Evolutionary conservation across 2,888 invertebrate genomes (phyloP), one percentile per base, ranked within the genome.

Genomic region (Cactoblastis cactorum): DNA sequence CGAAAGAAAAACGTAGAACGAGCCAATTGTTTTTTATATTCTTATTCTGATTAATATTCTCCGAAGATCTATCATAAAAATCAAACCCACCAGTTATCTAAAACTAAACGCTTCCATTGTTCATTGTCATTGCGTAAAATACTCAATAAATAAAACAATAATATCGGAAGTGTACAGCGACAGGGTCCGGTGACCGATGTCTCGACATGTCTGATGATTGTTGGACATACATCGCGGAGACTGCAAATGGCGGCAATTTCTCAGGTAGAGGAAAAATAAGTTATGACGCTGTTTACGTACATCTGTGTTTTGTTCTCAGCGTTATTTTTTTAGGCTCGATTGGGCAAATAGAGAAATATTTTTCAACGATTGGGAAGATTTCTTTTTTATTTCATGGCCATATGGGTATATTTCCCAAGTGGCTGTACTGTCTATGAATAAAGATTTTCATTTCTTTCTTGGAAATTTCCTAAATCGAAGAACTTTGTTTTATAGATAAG

Each of bases 81-180:
- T n/a, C n/a, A n/a, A n/a, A n/a, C n/a, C n/a, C n/a, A n/a, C n/a
- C n/a, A n/a, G n/a, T n/a, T n/a, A n/a, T n/a, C n/a, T n/a, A 14
- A 33, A 33, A 33, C 3, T 14, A 14, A 35, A 35, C 14, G 11
- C 9, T 11, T 4, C 32, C 12, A 33, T 1, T 14, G 3, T 0
- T 14, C 3, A 34, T n/a, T n/a, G 14, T 12, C 12, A 3, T 3
- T 3, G 37, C 17, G 8, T 11, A 5, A 17, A 18, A 28, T 3
- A 9, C 28, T 28, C 28, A 28, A 43, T 43, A 43, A 43, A 43
- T 43, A 43, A 43, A 43, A 28, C 43, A 18, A 39, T 39, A 46
- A 46, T 46, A 46, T 35, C 34, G 18, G 11, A 34, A 34, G 45
- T 11, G 46, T 11, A 34, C 46, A 19, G 22, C 34, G 43, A 28